Conservation (phyloP, 2,888 invertebrate genomes). For the Caenorhabditis auriculariae region DNA sequence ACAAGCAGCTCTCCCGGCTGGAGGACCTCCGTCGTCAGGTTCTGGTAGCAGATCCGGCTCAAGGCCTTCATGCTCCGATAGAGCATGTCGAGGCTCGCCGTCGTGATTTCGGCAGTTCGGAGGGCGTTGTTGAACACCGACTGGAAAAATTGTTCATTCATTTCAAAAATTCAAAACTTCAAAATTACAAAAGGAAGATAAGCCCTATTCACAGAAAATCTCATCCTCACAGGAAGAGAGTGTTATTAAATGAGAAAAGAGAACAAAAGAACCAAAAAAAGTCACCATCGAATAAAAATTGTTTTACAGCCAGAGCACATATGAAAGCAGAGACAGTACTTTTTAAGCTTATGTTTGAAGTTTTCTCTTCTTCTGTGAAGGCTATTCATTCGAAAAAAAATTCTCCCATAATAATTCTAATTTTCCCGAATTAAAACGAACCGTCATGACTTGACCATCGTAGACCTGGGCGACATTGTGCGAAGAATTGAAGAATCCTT, state of each 20-base stretch:
- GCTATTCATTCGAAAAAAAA: background rate
- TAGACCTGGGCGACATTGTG: constrained; percentile 26
- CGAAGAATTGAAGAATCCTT: constrained; percentile 38
- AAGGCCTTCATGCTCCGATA: constrained; percentile 44
- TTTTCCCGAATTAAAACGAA: constrained; percentile 12
- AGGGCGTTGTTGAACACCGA: constrained; percentile 48
- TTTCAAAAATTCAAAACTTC: too few species aligned
- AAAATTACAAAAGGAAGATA: too few species aligned
- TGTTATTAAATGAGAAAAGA: too few species aligned
- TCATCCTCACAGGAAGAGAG: too few species aligned
- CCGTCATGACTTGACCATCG: constrained; percentile 34
- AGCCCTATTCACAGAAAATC: too few species aligned
- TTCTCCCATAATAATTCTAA: background rate
- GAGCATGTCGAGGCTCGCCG: constrained; percentile 35
- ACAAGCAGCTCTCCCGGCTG: constrained; percentile 39
- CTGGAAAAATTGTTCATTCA: constrained; percentile 24
- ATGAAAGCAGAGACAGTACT: too few species aligned
- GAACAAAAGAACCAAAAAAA: too few species aligned
- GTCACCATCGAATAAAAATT: too few species aligned
- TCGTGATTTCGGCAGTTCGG: constrained; percentile 44
- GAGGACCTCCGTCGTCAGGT: constrained; percentile 30
- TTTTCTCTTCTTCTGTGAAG: too few species aligned
- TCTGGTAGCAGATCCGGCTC: constrained; percentile 39
- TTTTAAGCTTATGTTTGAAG: too few species aligned
- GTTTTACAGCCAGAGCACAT: too few species aligned